Percentiles rank a stretch among this genome's conserved stretches.
Conservation (phyloP, 1,140 invertebrate genomes). For the Pentalonia nigronervosa region DNA sequence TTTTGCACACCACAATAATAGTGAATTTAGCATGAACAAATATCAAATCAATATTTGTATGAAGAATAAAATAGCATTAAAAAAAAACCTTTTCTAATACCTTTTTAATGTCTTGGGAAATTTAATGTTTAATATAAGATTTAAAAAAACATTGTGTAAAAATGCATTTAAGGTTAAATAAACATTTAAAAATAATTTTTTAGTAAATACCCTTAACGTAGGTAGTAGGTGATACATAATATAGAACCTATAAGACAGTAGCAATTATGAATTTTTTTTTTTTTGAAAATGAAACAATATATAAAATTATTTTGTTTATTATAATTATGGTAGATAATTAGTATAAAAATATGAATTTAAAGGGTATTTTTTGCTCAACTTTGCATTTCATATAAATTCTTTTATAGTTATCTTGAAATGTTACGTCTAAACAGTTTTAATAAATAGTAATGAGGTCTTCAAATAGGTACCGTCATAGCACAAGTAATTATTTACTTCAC, state of each 20-base stretch:
- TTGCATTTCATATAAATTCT: too few species aligned
- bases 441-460: background rate
- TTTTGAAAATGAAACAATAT: background rate
- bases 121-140: background rate
- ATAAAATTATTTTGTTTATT: background rate
- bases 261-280: too few species aligned
- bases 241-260: too few species aligned
- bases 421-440: too few species aligned
- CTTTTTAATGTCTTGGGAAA: background rate
- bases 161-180: background rate
- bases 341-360: background rate
- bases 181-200: background rate
- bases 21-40: background rate
- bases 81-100: background rate
- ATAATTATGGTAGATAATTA: background rate
- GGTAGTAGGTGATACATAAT: too few species aligned
- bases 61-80: background rate
- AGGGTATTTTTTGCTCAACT: too few species aligned
- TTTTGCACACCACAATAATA: background rate
- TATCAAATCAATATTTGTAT: background rate
- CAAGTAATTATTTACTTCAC: background rate
- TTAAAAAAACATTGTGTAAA: background rate
- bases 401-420: too few species aligned
- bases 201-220: too few species aligned
- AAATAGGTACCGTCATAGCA: background rate